phyloP scores from a whole-genome alignment of 2,113 vertebrate genomes.

The Tyrannus savana region DNA sequence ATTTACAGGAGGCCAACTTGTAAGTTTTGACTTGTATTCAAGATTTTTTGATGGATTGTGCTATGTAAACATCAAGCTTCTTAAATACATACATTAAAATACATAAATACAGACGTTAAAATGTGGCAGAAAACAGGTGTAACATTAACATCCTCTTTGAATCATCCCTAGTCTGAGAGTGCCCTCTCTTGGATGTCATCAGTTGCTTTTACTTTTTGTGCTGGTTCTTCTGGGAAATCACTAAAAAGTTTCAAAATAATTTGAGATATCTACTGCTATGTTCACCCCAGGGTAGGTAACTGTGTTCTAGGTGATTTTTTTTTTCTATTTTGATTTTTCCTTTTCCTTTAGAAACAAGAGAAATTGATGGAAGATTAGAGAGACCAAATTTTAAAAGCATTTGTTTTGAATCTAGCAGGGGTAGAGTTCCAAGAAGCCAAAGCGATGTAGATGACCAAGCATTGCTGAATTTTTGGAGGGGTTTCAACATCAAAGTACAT shows the following conservation, averaged over 20 bases:
- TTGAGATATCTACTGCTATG: background rate
- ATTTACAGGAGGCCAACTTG: background rate
- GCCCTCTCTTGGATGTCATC: constrained; percentile 25
- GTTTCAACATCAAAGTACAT: background rate
- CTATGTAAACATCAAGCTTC: background rate
- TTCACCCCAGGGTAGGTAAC: background rate
- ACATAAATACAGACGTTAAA: rapidly evolving
- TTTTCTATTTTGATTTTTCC: background rate
- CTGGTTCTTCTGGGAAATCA: background rate
- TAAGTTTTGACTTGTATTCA: background rate
- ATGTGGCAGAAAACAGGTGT: background rate
- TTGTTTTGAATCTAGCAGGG: background rate
- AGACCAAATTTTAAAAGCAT: background rate
- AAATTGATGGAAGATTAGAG: background rate
- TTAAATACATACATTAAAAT: background rate
- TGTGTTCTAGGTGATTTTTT: background rate
- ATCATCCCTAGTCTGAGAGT: background rate
- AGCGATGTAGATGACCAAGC: background rate
- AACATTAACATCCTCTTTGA: rapidly evolving
- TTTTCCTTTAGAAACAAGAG: background rate
- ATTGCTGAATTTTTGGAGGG: background rate
- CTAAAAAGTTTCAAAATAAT: background rate
- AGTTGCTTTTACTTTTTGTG: background rate
- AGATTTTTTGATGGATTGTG: background rate
- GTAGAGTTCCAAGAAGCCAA: background rate